Base-by-base conservation (phyloP, 2,797 vertebrate species). In the Crocodylus rhombifer region DNA sequence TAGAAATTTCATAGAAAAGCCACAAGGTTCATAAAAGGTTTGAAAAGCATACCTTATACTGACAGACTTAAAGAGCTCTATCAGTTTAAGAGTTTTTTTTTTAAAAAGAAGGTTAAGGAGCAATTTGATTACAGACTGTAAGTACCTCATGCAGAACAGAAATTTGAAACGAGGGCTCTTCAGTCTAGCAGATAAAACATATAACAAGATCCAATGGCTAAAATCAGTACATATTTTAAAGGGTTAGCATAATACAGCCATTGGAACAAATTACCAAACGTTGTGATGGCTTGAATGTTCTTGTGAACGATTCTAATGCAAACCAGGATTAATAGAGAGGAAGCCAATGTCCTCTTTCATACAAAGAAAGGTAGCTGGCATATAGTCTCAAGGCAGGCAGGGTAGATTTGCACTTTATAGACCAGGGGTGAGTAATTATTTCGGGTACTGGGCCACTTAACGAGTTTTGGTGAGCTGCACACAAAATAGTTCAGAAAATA, bases 261-360 rank as follows among this genome's bases (percentile, higher is more conserved):
- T 0, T 62, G 73, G 11, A 76, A 62, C n/a, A 81, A 86, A 13
- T 81, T 11, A 28, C 55, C 36, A 79, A 62, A 65, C 58, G 78
- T 55, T 86, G 55, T 77, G 2, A 2, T 30, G 73, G 63, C 74
- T 93, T 58, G 3, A 11, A 15, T 77, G 51, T 92, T 94, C 91
- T 89, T 93, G 91, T 73, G 80, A 87, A 91, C 73, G 76, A 86
- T 80, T 51, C 85, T 89, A 85, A 94, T 67, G 89, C 77, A 69
- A 88, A 79, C 6, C 67, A 78, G 63, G 92, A 95, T 94, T 94
- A 90, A 90, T 91, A 89, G 57, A 73, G 3, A 9, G 78, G 88
- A 89, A 73, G 14, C 57, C 77, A 89, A 67, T 33, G 76, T 55
- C 83, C 85, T 82, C 86, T 80, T 89, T 57, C 13, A 65, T 12